Conservation (phyloP, 2,888 invertebrate species). For the Labia minor region DNA sequence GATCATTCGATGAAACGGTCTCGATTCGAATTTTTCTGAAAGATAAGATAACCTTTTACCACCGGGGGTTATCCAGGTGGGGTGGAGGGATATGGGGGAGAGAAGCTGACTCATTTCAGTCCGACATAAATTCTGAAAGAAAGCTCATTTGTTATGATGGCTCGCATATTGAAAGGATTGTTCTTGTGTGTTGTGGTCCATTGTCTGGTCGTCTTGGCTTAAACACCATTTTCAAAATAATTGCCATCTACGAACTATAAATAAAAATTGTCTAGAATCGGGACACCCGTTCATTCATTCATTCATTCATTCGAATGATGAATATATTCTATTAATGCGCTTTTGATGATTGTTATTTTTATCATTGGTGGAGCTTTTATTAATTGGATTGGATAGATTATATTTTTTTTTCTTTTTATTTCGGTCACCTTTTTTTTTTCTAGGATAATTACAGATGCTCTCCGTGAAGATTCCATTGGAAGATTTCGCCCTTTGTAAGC, state of each 20-base stretch:
- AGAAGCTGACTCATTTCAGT: background rate
- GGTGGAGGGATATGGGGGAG: too few species aligned
- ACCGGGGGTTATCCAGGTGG: too few species aligned
- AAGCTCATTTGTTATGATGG: background rate
- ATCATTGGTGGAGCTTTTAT: background rate
- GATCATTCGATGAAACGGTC: background rate
- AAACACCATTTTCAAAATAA: conserved; percentile 13
- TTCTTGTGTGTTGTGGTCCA: background rate
- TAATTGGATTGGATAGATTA: background rate
- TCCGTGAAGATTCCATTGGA: background rate
- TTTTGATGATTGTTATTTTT: conserved; percentile 1
- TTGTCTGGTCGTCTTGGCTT: background rate
- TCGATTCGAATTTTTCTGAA: background rate
- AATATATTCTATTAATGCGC: background rate
- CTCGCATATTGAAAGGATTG: background rate
- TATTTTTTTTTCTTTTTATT: background rate
- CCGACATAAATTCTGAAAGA: conserved; percentile 3
- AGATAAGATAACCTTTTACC: background rate
- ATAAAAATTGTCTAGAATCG: background rate
- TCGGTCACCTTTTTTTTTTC: background rate
- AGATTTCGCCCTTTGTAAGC: background rate
- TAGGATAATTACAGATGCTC: background rate
- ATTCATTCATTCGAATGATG: background rate
- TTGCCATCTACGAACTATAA: background rate
- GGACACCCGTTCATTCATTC: too few species aligned